phyloP scores from a whole-genome alignment of 2,797 vertebrate genomes.

The Myotis pilosus region DNA sequence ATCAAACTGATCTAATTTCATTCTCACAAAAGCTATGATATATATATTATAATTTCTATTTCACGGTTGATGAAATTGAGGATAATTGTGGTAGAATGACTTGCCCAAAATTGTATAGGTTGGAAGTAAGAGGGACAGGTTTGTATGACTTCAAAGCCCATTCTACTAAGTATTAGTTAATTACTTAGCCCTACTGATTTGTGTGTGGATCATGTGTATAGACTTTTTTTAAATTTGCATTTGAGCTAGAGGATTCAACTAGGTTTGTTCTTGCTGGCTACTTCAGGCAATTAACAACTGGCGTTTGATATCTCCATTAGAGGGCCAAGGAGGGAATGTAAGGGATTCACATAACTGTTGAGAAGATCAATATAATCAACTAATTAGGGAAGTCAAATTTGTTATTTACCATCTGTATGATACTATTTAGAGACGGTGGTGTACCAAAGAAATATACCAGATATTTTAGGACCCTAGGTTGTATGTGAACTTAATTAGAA shows the following conservation, averaged over 20 bases:
- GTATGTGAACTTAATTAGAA: not conserved
- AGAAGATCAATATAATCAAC: not conserved
- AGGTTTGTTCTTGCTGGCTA: not conserved
- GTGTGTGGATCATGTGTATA: not conserved
- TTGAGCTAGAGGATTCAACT: not conserved
- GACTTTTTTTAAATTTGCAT: not conserved
- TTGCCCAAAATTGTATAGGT: not conserved
- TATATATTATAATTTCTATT: not conserved
- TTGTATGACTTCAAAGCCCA: not conserved
- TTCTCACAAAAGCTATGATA: not conserved
- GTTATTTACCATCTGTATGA: not conserved
- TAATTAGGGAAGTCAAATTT: not conserved
- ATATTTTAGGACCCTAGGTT: not conserved
- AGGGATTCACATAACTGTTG: not conserved
- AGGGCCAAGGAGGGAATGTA: not conserved
- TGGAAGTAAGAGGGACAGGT: not conserved
- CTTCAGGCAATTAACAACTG: not conserved
- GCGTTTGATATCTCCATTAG: not conserved
- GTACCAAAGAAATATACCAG: not conserved
- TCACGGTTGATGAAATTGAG: not conserved
- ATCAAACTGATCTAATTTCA: constrained; percentile 1
- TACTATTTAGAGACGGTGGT: not conserved
- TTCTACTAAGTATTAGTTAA: not conserved
- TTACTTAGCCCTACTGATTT: not conserved
- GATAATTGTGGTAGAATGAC: not conserved